These are phyloP conservation scores for Scaptomyza graminum DNA, from an alignment of 1,140 invertebrate species.

Conservation along the genomic window DNA sequence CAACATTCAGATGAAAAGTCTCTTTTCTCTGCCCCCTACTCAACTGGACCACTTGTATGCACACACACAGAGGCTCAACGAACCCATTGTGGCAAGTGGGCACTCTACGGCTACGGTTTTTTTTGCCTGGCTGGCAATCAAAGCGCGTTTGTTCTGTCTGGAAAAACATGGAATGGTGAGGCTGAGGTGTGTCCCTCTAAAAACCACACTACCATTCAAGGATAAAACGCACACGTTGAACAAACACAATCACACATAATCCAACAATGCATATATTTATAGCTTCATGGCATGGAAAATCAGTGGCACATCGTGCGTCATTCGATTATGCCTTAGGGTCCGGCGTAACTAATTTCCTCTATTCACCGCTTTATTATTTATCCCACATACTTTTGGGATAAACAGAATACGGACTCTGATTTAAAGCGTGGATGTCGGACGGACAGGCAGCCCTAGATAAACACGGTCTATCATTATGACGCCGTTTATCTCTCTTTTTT, in stretches of 20 bases:
- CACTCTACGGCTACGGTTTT: constrained; percentile 3
- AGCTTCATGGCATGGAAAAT: constrained; percentile 47
- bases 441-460: constrained; percentile 10
- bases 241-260: constrained; percentile 30
- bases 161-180: constrained; percentile 29
- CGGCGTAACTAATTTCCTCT: constrained; percentile 30
- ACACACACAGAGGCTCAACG: constrained; percentile 42
- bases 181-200: constrained; percentile 23
- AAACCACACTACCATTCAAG: constrained; percentile 61
- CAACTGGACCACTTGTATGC: constrained; percentile 48
- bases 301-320: constrained; percentile 68
- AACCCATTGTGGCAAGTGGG: constrained; percentile 63
- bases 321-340: constrained; percentile 69
- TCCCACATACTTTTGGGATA: constrained; percentile 65
- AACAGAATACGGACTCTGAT: constrained; percentile 47
- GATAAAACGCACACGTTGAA: constrained; percentile 44
- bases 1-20: constrained; percentile 29
- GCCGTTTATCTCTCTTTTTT: constrained; percentile 37
- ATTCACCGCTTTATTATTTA: constrained; percentile 50
- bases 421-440: constrained; percentile 32
- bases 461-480: constrained; percentile 71
- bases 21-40: not conserved
- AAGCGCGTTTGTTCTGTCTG: constrained; percentile 57
- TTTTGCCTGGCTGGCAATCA: constrained; percentile 62
- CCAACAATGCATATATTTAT: constrained; percentile 5